phyloP scores from a whole-genome alignment of 2,888 invertebrate genomes.

The Notodonta dromedarius region DNA sequence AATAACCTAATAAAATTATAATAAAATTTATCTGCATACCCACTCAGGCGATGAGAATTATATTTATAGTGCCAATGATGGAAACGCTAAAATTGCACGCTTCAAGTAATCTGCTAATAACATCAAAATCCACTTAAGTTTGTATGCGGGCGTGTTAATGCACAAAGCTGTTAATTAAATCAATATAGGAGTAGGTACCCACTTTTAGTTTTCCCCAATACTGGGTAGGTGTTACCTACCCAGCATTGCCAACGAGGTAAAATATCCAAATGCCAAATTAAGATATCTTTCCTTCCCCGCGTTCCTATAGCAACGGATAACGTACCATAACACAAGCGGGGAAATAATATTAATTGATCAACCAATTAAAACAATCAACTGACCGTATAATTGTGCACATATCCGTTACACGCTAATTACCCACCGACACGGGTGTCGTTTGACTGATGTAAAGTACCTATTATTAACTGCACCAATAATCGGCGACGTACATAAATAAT shows the following conservation, averaged over 20 bases:
- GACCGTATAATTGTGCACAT: not conserved
- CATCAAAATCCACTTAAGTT: slow-evolving; percentile 1
- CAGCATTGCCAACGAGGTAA: not conserved
- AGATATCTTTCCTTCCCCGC: no score
- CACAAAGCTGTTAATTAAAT: not conserved
- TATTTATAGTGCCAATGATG: not conserved
- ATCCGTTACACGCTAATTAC: slow-evolving; percentile 1
- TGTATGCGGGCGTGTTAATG: not conserved
- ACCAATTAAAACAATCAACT: not conserved
- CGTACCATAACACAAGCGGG: not conserved
- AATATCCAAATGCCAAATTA: not conserved
- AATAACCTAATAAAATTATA: not conserved
- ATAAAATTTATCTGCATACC: not conserved
- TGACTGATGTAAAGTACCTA: slow-evolving; percentile 25
- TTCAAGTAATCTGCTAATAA: not conserved
- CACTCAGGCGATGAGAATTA: not conserved
- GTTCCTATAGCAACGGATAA: not conserved
- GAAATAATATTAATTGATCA: not conserved
- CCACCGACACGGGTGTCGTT: not conserved
- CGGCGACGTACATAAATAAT: slow-evolving; percentile 69
- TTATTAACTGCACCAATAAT: slow-evolving; percentile 68
- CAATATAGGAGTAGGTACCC: not conserved
- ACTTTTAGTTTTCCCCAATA: not conserved
- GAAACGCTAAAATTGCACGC: not conserved
- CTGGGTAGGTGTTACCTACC: not conserved